A percentile compares a stretch with the other conserved stretches of the same genome.
Conservation (phyloP, 2,797 vertebrate genomes). For the Rousettus madagascariensis region DNA sequence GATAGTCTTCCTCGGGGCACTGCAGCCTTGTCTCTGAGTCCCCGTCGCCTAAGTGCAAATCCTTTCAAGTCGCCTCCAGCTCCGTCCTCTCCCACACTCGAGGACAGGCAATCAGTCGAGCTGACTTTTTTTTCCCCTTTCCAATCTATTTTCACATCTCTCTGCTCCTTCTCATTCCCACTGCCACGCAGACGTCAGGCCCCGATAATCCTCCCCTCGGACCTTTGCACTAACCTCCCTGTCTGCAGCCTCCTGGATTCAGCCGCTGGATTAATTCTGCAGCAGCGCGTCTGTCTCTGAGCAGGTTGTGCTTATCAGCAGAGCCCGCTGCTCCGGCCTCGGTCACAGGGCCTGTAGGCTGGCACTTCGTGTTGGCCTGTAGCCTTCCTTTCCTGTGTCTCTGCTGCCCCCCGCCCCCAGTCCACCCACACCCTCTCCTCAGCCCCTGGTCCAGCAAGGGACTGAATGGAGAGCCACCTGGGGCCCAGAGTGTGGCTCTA, state of each 20-base stretch:
- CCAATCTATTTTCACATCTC: background rate
- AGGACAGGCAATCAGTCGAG: accelerated
- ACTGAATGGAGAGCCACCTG: accelerated
- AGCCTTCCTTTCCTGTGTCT: background rate
- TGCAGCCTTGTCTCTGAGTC: accelerated
- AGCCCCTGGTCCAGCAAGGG: background rate
- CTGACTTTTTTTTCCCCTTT: background rate
- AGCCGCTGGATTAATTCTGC: accelerated
- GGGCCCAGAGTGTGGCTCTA: background rate
- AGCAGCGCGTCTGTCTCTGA: accelerated
- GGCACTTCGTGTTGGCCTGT: accelerated
- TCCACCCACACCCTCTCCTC: accelerated
- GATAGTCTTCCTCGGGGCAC: accelerated
- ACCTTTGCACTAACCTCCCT: accelerated
- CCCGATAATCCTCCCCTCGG: accelerated
- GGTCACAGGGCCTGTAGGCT: accelerated
- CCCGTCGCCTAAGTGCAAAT: accelerated
- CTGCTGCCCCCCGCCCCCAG: background rate
- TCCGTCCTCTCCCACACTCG: background rate
- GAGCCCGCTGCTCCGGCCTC: accelerated
- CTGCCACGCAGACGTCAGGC: background rate
- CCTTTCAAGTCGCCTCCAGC: background rate
- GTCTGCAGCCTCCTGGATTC: background rate
- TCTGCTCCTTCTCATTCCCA: background rate
- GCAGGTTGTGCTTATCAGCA: background rate